phyloP scores from a whole-genome alignment of 2,797 vertebrate genomes.

The Epinephelus coioides region DNA sequence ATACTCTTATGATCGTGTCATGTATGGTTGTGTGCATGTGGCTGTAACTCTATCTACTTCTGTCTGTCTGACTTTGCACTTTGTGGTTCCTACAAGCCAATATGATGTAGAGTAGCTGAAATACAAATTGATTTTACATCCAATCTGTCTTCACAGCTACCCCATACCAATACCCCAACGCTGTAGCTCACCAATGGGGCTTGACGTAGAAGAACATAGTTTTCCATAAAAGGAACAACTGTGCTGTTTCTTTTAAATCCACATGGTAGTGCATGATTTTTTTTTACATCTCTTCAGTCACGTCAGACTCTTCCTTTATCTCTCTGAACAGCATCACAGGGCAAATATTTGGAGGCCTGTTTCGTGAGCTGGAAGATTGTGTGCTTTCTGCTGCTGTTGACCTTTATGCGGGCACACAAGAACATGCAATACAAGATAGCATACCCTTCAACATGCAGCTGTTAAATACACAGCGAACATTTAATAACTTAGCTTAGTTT shows the following conservation, averaged over 20 bases:
- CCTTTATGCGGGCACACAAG: conserved; percentile 36
- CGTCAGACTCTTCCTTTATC: neutral
- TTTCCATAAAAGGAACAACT: conserved; percentile 55
- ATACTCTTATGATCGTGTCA: conserved; percentile 65
- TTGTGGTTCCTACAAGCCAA: conserved; percentile 65
- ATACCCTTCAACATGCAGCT: conserved; percentile 36
- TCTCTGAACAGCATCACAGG: conserved; percentile 17
- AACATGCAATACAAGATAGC: conserved; percentile 42
- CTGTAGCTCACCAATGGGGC: conserved; percentile 31
- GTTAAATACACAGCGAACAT: conserved; percentile 49
- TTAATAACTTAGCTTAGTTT: conserved; percentile 42
- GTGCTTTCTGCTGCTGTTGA: conserved; percentile 39
- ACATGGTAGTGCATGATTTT: neutral
- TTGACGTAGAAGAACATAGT: conserved; percentile 38
- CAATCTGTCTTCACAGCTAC: conserved; percentile 69
- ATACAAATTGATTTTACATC: conserved; percentile 79
- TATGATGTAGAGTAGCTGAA: conserved; percentile 69
- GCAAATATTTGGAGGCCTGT: conserved; percentile 34
- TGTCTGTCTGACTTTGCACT: conserved; percentile 74
- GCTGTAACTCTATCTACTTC: conserved; percentile 72
- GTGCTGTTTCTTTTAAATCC: conserved; percentile 23
- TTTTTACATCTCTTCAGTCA: neutral
- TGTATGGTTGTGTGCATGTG: conserved; percentile 69
- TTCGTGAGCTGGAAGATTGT: conserved; percentile 45
- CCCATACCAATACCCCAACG: conserved; percentile 43